phyloP scores from a whole-genome alignment of 2,888 invertebrate genomes.

The Drosophila mettleri region DNA sequence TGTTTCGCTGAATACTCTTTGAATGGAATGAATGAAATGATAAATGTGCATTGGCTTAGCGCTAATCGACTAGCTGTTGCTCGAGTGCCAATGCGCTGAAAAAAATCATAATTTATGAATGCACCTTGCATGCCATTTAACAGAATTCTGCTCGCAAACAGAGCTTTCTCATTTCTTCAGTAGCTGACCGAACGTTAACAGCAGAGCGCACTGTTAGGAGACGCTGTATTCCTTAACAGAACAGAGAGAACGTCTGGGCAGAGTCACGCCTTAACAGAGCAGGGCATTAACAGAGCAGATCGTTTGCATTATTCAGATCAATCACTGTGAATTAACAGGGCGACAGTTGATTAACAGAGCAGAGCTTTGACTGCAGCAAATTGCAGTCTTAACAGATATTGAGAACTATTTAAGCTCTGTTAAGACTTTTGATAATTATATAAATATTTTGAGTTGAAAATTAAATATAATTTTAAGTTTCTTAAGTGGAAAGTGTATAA shows the following conservation, averaged over 20 bases:
- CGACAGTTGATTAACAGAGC: background rate
- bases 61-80: background rate
- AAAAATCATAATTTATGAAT: too few species aligned
- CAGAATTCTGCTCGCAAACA: background rate
- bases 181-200: background rate
- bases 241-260: background rate
- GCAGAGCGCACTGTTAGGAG: background rate
- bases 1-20: slow-evolving; percentile 26
- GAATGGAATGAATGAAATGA: background rate
- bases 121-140: too few species aligned
- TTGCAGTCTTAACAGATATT: background rate
- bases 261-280: background rate
- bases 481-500: background rate
- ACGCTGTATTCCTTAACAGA: background rate
- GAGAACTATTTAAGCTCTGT: background rate
- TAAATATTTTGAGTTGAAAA: background rate
- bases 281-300: background rate
- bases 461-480: background rate
- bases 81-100: background rate
- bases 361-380: background rate
- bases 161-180: too few species aligned
- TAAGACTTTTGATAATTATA: background rate
- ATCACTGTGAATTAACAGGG: background rate
- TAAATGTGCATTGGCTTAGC: background rate
- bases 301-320: background rate